Percentiles rank a stretch among this genome's conserved stretches.
Conservation (phyloP, 2,113 vertebrate genomes). For the Puffinus mauretanicus region DNA sequence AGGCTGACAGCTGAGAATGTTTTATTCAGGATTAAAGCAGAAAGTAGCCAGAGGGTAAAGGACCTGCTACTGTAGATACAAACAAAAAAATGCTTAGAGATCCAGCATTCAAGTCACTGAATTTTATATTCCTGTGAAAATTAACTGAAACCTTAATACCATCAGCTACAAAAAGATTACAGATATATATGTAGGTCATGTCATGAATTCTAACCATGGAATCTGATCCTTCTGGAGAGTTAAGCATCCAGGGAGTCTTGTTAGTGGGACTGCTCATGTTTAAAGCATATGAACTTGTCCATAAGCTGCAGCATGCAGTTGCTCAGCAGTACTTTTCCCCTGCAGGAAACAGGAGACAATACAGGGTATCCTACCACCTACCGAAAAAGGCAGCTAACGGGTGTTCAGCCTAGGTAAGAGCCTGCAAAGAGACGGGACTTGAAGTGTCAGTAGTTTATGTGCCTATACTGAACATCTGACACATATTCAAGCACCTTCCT, state of each 20-base stretch:
- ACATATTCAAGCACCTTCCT: neutral
- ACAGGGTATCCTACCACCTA: neutral
- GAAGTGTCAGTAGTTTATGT: neutral
- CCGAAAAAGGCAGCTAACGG: neutral
- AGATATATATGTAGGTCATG: neutral
- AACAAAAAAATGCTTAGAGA: neutral
- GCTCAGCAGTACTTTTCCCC: neutral
- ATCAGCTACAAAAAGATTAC: neutral
- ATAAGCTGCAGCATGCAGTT: neutral
- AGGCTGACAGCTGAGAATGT: slow-evolving; percentile 8
- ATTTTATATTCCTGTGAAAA: neutral
- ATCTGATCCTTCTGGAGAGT: neutral
- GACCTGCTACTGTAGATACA: neutral
- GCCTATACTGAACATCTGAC: neutral
- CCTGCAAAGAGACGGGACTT: neutral
- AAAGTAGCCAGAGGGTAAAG: neutral
- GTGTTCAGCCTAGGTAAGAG: neutral
- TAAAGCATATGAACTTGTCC: neutral
- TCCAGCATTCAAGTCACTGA: neutral
- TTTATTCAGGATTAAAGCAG: slow-evolving; percentile 1
- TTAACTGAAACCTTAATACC: neutral
- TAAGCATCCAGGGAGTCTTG: neutral
- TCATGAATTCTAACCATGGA: neutral
- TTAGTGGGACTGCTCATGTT: neutral
- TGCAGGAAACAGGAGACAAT: neutral